Percentiles rank a stretch among this genome's conserved stretches.
phyloP scores from a whole-genome alignment of 2,797 vertebrate genomes.

The Pseudochirops corinnae region DNA sequence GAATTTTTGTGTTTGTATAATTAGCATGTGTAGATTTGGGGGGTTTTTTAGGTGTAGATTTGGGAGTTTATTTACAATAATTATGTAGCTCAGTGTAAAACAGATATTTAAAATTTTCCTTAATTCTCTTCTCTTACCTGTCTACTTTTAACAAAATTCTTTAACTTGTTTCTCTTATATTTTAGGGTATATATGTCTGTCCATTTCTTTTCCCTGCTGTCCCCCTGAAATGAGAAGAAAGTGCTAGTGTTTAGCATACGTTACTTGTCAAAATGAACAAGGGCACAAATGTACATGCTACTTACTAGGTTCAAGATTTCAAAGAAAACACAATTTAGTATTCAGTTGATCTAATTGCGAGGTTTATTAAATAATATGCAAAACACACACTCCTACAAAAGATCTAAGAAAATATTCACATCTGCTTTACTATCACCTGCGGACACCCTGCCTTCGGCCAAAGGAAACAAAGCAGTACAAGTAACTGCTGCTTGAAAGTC shows the following conservation, averaged over 20 bases:
- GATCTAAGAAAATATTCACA: background rate
- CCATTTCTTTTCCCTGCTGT: background rate
- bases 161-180: background rate
- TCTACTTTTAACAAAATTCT: background rate
- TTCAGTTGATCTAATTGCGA: background rate
- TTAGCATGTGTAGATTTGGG: background rate
- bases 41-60: background rate
- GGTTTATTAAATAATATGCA: background rate
- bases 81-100: background rate
- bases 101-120: background rate
- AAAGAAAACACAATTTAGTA: background rate
- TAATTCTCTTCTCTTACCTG: background rate
- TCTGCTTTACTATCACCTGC: background rate
- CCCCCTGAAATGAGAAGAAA: background rate
- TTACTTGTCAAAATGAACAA: background rate
- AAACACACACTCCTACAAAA: background rate
- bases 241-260: background rate
- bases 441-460: background rate
- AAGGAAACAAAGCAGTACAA: background rate
- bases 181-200: background rate
- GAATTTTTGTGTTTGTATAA: background rate
- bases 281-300: background rate
- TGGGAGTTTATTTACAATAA: background rate
- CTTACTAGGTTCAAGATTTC: background rate
- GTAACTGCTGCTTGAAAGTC: background rate